phyloP scores from a whole-genome alignment of 2,888 invertebrate species.

The Nephrocerus scutellatus region DNA sequence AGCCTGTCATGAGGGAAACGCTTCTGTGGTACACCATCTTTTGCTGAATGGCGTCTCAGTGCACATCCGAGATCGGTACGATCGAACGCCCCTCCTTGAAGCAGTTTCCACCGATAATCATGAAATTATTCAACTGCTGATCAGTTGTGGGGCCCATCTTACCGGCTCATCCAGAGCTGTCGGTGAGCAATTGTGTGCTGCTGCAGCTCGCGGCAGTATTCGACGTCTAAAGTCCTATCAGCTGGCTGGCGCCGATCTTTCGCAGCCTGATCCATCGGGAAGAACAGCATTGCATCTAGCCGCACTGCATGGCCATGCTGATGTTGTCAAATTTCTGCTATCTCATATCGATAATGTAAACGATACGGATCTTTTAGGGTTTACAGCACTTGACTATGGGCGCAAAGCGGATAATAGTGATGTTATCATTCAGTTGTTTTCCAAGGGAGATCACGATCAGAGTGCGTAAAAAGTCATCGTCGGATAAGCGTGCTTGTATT shows the following conservation, averaged over 20 bases:
- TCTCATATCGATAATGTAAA: slow-evolving; percentile 46
- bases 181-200: slow-evolving; percentile 61
- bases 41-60: slow-evolving; percentile 75
- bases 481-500: no score
- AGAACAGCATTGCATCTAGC: slow-evolving; percentile 66
- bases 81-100: slow-evolving; percentile 63
- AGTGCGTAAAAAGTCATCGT: not conserved
- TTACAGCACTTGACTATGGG: slow-evolving; percentile 54
- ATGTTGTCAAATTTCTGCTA: slow-evolving; percentile 52
- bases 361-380: slow-evolving; percentile 51
- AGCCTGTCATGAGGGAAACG: slow-evolving; percentile 66
- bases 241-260: slow-evolving; percentile 63
- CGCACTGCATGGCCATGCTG: slow-evolving; percentile 52
- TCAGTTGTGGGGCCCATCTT: slow-evolving; percentile 70
- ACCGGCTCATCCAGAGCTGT: slow-evolving; percentile 53
- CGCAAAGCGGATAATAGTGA: slow-evolving; percentile 25
- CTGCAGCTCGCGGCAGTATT: slow-evolving; percentile 57
- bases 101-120: slow-evolving; percentile 60
- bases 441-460: not conserved
- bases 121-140: slow-evolving; percentile 58
- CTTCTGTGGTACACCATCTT: slow-evolving; percentile 62
- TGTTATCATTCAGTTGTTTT: slow-evolving; percentile 24
- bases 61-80: slow-evolving; percentile 65
- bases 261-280: slow-evolving; percentile 55
- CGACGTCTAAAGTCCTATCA: slow-evolving; percentile 55